Conservation (phyloP, 2,797 vertebrate genomes). For the Typhlichthys eigenmanni region DNA sequence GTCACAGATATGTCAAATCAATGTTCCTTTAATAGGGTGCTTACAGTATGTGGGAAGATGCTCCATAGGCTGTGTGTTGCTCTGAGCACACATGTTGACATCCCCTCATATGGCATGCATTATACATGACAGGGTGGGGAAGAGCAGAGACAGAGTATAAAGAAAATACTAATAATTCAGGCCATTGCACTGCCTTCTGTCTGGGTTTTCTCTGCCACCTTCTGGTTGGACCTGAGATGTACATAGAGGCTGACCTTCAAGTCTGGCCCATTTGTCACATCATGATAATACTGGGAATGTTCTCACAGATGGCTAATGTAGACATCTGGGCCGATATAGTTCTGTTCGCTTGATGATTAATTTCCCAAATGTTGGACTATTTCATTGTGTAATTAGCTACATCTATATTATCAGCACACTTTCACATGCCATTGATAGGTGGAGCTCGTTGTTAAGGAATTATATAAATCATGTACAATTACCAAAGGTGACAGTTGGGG, state of each 20-base stretch:
- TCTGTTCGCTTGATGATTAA: conserved; percentile 60
- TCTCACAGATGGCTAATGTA: conserved; percentile 72
- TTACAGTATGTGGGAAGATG: conserved; percentile 21
- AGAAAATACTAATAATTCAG: conserved; percentile 26
- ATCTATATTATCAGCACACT: background rate
- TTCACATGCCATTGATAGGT: background rate
- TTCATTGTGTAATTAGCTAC: conserved; percentile 33
- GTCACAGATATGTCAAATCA: conserved; percentile 41
- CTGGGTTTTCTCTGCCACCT: conserved; percentile 61
- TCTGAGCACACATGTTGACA: conserved; percentile 46
- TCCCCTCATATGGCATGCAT: conserved; percentile 39
- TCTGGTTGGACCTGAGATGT: conserved; percentile 43
- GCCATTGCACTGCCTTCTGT: conserved; percentile 1
- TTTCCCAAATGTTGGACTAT: conserved; percentile 61
- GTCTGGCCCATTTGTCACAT: conserved; percentile 66
- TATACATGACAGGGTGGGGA: conserved; percentile 31
- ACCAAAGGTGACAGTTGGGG: background rate
- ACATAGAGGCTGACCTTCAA: conserved; percentile 66
- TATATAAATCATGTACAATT: conserved; percentile 41
- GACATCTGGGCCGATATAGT: conserved; percentile 72
- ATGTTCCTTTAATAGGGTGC: conserved; percentile 32
- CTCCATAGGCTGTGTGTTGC: conserved; percentile 28
- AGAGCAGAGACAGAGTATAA: conserved; percentile 18
- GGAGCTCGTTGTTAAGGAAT: conserved; percentile 39
- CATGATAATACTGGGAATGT: conserved; percentile 61